phyloP scores from a whole-genome alignment of 2,888 invertebrate genomes.

The Rhagium mordax region DNA sequence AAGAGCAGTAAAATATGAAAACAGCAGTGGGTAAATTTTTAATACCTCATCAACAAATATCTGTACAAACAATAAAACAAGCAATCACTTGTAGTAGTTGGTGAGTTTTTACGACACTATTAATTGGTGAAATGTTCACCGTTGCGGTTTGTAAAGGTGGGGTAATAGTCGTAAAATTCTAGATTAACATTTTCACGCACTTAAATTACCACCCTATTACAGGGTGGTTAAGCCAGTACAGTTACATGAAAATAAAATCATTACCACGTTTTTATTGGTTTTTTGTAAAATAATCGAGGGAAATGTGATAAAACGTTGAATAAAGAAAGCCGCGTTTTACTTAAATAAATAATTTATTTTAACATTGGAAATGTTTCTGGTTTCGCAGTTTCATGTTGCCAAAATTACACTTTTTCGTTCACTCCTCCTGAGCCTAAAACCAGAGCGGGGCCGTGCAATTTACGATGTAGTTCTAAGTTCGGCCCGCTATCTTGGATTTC shows the following conservation, averaged over 20 bases:
- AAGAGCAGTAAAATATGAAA: slow-evolving; percentile 44
- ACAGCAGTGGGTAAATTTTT: slow-evolving; percentile 47
- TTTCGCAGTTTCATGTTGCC: no score
- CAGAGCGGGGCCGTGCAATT: no score
- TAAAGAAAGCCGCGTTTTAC: no score
- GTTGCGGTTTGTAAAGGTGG: slow-evolving; percentile 37
- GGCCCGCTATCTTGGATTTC: no score
- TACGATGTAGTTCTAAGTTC: no score
- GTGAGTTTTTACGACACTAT: slow-evolving; percentile 50
- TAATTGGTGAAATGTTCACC: slow-evolving; percentile 50
- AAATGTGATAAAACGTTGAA: no score
- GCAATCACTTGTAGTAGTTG: slow-evolving; percentile 52
- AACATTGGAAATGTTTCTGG: no score
- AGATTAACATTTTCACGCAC: slow-evolving; percentile 46
- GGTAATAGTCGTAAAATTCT: slow-evolving; percentile 42
- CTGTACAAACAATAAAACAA: slow-evolving; percentile 56
- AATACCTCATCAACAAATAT: slow-evolving; percentile 52
- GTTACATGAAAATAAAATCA: background rate
- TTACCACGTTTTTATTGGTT: background rate
- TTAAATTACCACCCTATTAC: slow-evolving; percentile 9
- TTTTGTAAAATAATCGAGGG: no score
- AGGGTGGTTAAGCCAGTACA: background rate
- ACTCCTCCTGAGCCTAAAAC: no score
- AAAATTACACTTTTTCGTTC: no score
- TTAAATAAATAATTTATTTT: no score